phyloP scores from a whole-genome alignment of 2,113 vertebrate genomes.

The Forbesichthys agassizii region DNA sequence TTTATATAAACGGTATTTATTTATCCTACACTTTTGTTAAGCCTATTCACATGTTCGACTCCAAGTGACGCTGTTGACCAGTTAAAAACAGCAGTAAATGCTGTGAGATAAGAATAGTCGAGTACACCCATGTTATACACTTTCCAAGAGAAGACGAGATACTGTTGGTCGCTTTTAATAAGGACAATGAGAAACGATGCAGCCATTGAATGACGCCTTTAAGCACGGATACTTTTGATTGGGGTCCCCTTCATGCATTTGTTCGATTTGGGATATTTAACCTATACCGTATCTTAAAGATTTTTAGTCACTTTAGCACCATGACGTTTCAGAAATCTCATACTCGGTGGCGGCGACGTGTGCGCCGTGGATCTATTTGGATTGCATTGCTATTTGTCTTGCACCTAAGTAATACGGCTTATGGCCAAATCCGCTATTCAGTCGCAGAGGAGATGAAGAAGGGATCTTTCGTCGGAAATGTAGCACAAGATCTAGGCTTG shows the following conservation, averaged over 20 bases:
- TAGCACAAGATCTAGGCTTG: slow-evolving; percentile 55
- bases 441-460: slow-evolving; percentile 61
- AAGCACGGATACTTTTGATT: not conserved
- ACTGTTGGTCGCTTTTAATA: not conserved
- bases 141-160: not conserved
- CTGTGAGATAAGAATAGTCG: not conserved
- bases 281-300: not conserved
- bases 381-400: slow-evolving; percentile 14
- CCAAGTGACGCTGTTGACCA: slow-evolving; percentile 58
- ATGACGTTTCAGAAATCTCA: slow-evolving; percentile 28
- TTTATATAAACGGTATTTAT: too few species aligned
- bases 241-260: not conserved
- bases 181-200: not conserved
- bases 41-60: slow-evolving; percentile 35
- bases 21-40: not conserved
- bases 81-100: slow-evolving; percentile 7
- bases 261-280: too few species aligned
- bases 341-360: slow-evolving; percentile 3
- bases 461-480: slow-evolving; percentile 57
- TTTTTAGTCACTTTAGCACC: not conserved
- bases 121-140: slow-evolving; percentile 8
- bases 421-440: slow-evolving; percentile 57
- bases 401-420: slow-evolving; percentile 5
- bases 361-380: slow-evolving; percentile 7
- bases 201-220: not conserved